Conservation (phyloP, 2,797 vertebrate species). For the Monodelphis domestica region DNA sequence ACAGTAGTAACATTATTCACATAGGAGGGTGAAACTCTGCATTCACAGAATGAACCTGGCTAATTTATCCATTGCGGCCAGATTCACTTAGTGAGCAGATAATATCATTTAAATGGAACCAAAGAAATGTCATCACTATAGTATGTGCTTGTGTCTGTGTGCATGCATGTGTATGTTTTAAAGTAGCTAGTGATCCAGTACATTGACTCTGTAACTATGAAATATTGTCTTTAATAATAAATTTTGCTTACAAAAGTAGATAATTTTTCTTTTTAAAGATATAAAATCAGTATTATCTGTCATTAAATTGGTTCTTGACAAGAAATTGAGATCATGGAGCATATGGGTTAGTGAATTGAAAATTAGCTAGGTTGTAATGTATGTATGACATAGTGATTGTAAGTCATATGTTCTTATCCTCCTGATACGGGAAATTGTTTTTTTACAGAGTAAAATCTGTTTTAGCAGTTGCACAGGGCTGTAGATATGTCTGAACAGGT, state of each 20-base stretch:
- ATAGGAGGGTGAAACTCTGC: constrained; percentile 36
- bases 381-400: constrained; percentile 4
- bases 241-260: background rate
- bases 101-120: background rate
- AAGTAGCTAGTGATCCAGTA: too few species aligned
- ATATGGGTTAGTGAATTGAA: constrained; percentile 23
- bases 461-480: constrained; percentile 29
- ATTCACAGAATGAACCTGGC: constrained; percentile 42
- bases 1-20: background rate
- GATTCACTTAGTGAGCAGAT: constrained; percentile 57
- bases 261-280: constrained; percentile 48
- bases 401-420: constrained; percentile 11
- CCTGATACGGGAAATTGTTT: constrained; percentile 13
- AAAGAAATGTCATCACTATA: background rate
- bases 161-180: too few species aligned
- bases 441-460: constrained; percentile 40
- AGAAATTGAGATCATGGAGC: constrained; percentile 17
- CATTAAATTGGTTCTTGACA: constrained; percentile 39
- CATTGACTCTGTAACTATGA: background rate
- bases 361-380: background rate
- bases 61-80: constrained; percentile 55
- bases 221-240: background rate
- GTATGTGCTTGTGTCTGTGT: too few species aligned
- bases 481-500: constrained; percentile 54
- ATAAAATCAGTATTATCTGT: constrained; percentile 35